These are phyloP conservation scores for Limnodromus scolopaceus DNA, from an alignment of 2,797 vertebrate species.

Conservation along the genomic window DNA sequence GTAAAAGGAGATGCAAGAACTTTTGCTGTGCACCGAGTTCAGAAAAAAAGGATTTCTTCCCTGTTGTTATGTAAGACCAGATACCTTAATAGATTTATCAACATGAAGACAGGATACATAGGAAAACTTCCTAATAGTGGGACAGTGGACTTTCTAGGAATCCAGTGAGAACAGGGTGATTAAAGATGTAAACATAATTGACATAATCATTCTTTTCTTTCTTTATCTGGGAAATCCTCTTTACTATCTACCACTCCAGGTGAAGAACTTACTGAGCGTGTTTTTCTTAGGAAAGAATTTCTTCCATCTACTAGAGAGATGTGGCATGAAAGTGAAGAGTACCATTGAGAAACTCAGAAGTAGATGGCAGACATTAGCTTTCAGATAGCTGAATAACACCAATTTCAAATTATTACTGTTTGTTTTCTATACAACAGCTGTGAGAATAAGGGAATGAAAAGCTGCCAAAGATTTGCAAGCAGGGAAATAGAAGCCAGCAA, in stretches of 20 bases:
- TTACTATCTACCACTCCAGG: background rate
- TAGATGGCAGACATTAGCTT: background rate
- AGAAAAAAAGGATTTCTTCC: background rate
- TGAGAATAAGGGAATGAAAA: conserved; percentile 14
- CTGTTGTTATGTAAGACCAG: background rate
- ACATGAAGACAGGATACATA: background rate
- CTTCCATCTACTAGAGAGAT: background rate
- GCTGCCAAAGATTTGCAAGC: background rate
- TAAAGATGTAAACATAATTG: background rate
- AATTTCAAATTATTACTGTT: background rate
- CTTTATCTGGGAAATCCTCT: background rate
- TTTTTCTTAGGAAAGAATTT: background rate
- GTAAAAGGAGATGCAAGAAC: background rate
- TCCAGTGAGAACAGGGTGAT: background rate
- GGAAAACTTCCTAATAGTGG: background rate
- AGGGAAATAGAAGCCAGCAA: background rate
- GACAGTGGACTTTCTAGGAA: background rate
- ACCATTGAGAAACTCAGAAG: background rate
- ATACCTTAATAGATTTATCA: background rate
- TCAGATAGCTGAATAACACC: background rate
- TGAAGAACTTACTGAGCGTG: background rate
- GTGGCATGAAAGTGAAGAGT: background rate
- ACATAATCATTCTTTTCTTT: background rate
- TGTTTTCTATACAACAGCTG: conserved; percentile 30
- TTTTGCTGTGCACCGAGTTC: background rate